phyloP scores from a whole-genome alignment of 2,797 vertebrate genomes.

The Chloroceryle amazona region DNA sequence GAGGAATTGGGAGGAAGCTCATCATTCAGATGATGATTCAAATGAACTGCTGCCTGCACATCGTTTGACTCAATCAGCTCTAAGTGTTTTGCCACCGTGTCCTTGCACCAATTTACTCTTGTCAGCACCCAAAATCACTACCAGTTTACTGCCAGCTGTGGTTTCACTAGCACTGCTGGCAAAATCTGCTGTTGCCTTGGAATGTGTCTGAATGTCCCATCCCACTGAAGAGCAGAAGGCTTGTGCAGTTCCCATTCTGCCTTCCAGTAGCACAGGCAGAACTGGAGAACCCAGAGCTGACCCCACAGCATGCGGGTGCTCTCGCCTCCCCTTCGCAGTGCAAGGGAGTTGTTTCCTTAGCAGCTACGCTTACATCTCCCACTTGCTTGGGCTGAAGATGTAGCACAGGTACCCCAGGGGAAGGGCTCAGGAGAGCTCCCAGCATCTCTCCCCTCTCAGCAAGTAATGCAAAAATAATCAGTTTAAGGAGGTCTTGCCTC shows the following conservation, averaged over 20 bases:
- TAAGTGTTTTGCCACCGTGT: neutral
- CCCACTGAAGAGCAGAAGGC: neutral
- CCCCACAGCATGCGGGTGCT: rapidly evolving
- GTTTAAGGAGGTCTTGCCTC: neutral
- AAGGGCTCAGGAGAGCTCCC: neutral
- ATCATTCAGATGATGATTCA: neutral
- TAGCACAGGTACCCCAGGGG: neutral
- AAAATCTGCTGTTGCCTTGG: neutral
- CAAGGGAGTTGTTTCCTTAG: neutral
- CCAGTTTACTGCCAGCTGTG: neutral
- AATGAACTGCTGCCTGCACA: neutral
- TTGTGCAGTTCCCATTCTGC: rapidly evolving
- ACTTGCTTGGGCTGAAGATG: neutral
- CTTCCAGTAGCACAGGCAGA: rapidly evolving
- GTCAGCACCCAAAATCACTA: neutral
- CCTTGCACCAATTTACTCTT: neutral
- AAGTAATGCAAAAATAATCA: neutral
- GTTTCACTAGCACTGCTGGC: neutral
- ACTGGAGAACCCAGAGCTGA: rapidly evolving
- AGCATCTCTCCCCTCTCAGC: neutral
- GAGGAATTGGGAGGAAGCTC: neutral
- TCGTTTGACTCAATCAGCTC: neutral
- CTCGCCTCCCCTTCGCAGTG: neutral
- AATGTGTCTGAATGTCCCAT: neutral
- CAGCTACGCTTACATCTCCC: neutral